Base-by-base conservation (phyloP, 2,113 vertebrate species). In the Pelecanus crispus region DNA sequence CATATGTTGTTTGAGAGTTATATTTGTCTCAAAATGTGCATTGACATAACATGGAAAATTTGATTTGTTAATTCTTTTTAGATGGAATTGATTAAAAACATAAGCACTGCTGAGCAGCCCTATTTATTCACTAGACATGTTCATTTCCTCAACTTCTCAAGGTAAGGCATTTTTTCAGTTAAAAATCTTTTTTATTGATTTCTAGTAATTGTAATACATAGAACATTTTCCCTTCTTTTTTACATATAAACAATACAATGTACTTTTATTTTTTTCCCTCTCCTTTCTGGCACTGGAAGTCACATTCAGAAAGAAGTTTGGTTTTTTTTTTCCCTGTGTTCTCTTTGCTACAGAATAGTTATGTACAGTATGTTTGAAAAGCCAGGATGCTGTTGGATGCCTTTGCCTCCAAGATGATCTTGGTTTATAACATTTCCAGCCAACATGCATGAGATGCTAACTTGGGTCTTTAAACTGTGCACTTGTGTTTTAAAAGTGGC, bases 71-170 rank as follows among this genome's bases (percentile, higher is more conserved):
- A 97, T 92, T 96, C 94, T 97, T 98, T 98, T 97, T 97, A 99
- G 99, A 98, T 99, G 98, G 99, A 99, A 97, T 98, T 99, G 97
- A 99, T 99, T 98, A 99, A 98, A 97, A 99, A 99, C 97, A 99
- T 99, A 98, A 99, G 99, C 95, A 99, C 98, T 92, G 98, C 99
- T 79, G 99, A 99, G 67, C 99, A 99, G 96, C 99, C 99, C 42
- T 99, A 99, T 98, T 99, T 99, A 97, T 99, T 99, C 96, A 99
- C 99, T 50, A 98, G 99, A 90, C 99, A 99, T 32, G 99, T 99
- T 98, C 99, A 99, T 98, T 99, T 99, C 98, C 99, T 99, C 97
- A 99, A 99, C 98, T 99, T 99, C 92, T 99, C 98, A 98, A 99
- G 99, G 99, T 99, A 98, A 98, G 98, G 58, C 29, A 26, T 77